phyloP scores from a whole-genome alignment of 2,797 vertebrate genomes.

The Allobates femoralis region DNA sequence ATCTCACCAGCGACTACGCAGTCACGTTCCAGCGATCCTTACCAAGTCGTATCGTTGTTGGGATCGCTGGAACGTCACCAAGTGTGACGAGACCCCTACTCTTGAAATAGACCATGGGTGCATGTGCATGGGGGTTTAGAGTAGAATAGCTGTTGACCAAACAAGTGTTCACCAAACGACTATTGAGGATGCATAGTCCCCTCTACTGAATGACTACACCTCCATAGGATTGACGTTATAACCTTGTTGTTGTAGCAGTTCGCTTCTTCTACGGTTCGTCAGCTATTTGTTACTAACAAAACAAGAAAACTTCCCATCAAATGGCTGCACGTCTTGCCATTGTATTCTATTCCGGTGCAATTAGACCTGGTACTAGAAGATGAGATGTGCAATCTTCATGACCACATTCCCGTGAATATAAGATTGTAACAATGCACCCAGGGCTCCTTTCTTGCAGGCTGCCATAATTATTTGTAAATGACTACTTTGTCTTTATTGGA shows the following conservation, averaged over 20 bases:
- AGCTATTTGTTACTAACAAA: conserved; percentile 11
- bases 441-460: conserved; percentile 52
- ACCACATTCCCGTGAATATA: conserved; percentile 24
- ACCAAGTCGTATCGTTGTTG: no score
- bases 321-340: background rate
- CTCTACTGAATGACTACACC: background rate
- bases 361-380: background rate
- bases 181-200: background rate
- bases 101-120: no score
- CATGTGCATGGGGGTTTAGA: no score
- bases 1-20: no score
- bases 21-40: no score
- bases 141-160: no score
- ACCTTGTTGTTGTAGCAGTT: background rate
- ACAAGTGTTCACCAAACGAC: no score
- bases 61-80: no score
- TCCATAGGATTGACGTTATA: background rate
- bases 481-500: conserved; percentile 52
- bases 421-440: conserved; percentile 45
- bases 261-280: background rate
- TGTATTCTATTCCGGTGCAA: background rate
- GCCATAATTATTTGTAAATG: conserved; percentile 57
- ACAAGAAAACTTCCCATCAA: background rate
- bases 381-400: conserved; percentile 21
- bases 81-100: no score